Evolutionary conservation across 2,797 vertebrate genomes (phyloP), one percentile per base, ranked within the genome.

Genomic region (Acrossocheilus wenchowensis): DNA sequence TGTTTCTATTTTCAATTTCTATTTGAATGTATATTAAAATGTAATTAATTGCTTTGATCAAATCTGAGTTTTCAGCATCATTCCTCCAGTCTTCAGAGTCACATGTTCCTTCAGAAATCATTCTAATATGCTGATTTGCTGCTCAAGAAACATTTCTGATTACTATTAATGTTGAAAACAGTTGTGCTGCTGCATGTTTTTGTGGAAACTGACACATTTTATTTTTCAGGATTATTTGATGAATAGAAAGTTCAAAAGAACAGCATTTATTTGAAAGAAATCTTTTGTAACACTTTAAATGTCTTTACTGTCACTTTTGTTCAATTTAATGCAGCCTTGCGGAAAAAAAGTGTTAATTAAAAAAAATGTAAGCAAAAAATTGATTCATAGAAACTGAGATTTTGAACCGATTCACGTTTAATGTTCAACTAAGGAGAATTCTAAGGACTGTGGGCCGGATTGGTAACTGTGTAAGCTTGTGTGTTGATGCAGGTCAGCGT

Each of bases 401-500:
- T 72, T n/a, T 43, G 14, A 66, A 36, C 30, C 8, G 39, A 43
- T 72, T 43, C 10, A 43, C 6, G 21, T 43, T 6, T 1, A 72
- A 72, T 41, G n/a, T 64, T 26, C 4, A 62, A 11, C 23, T 60
- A 21, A 23, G 54, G 54, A 57, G 54, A 9, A 9, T 60, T 9
- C 4, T 17, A 68, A 34, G 64, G 43, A 30, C 45, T 75, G 26
- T 12, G 50, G 26, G 21, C 15, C 9, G 6, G 5, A 4, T 54
- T 21, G 34, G 75, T 75, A 52, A 34, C 45, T 26, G 15, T 75
- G 12, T 26, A 2, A 4, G 5, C 8, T 45, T 77, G 43, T 64
- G 54, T 75, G 23, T 82, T 48, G 41, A 82, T 95, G 52, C 89
- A 96, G 98, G 98, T 93, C 98, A 99, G 93, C 96, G 98, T 90